Evolutionary conservation across 2,888 invertebrate species (phyloP).

Genomic region (Ephialtes manifestator): DNA sequence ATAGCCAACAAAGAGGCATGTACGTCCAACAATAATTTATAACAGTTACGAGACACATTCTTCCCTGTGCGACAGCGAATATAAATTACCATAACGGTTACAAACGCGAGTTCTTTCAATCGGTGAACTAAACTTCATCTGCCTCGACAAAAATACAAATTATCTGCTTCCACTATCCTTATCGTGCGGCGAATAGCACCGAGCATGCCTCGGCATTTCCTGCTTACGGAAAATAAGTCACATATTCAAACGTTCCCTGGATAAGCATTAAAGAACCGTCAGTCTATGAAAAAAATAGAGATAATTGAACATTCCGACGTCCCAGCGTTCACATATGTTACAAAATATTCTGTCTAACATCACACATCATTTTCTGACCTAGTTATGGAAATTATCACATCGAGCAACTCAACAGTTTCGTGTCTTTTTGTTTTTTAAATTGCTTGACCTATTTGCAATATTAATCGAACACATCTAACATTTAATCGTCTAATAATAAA

Average conservation of each 20-base stretch:
- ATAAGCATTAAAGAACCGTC: not conserved
- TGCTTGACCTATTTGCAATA: too few species aligned
- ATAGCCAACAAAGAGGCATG: not conserved
- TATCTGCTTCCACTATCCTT: constrained; percentile 4
- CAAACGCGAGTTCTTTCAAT: not conserved
- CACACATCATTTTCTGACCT: too few species aligned
- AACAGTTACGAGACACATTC: not conserved
- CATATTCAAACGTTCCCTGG: not conserved
- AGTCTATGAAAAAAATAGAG: not conserved
- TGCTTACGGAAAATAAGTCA: not conserved
- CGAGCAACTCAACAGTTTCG: too few species aligned
- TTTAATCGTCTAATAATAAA: too few species aligned
- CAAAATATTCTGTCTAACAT: not conserved
- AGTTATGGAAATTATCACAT: too few species aligned
- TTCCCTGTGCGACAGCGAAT: not conserved
- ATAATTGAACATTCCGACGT: not conserved
- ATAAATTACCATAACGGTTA: not conserved
- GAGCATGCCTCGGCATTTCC: not conserved
- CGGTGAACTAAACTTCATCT: not conserved
- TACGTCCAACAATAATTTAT: not conserved
- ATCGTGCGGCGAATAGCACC: not conserved
- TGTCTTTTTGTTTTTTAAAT: too few species aligned
- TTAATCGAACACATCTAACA: too few species aligned
- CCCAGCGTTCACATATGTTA: not conserved
- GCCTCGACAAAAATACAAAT: not conserved